Base-by-base conservation (phyloP, 2,113 vertebrate genomes). In the Nycticryphes semicollaris region DNA sequence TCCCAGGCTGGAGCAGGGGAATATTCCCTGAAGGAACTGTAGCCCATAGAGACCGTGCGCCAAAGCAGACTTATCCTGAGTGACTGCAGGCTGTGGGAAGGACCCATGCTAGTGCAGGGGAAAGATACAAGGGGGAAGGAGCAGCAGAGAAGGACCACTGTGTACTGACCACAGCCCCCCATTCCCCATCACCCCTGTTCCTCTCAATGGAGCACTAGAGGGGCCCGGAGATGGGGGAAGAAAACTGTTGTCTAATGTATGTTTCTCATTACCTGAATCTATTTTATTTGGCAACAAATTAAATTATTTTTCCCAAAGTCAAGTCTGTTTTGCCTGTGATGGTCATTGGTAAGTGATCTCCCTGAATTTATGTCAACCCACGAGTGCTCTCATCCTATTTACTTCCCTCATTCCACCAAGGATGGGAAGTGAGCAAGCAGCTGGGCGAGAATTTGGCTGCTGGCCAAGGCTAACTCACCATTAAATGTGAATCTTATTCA, bases 221-320 rank as follows among this genome's bases (percentile, higher is more conserved):
- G 15, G 66, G 27, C 56, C 3, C 1, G n/a, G 54, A 69, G 14
- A 37, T 3, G 2, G 5, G 30, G 16, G 3, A 80, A 45, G 17
- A 63, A 77, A 57, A 53, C 5, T 37, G 13, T 31, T 80, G 9
- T 48, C 81, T 87, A 50, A 37, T 50, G 23, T 20, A 31, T 37
- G 22, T 37, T 94, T 93, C 28, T 91, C 33, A 59, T 24, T 91
- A 50, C 30, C 13, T 67, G 31, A 70, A 81, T 54, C 59, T 91
- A n/a, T 89, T 93, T 93, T 62, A 53, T 59, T 45, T 89, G 81
- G 31, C 68, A 93, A 45, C 19, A 89, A 66, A 66, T 60, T 27
- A n/a, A 66, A 70, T n/a, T 82, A 10, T 73, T 82, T 91, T 78
- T 35, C 21, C 30, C 18, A 3, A 73, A 83, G 23, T 48, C 45